Conservation (phyloP, 92 coral and sea anemone genomes). For the Phenganax stokvisi region DNA sequence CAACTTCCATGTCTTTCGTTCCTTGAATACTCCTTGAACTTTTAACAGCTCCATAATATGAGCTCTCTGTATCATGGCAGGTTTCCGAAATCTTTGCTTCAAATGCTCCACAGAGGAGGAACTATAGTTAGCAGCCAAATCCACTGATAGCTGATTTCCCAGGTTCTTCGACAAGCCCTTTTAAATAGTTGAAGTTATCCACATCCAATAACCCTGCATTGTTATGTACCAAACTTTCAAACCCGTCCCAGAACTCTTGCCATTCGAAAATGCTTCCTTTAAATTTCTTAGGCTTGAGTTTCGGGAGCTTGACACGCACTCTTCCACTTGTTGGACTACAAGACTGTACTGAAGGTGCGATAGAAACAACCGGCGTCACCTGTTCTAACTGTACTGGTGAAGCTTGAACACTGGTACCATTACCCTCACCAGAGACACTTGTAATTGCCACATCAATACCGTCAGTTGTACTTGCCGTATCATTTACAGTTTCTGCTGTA, state of each 20-base stretch:
- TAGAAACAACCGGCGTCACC: not conserved
- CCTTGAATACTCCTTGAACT: not conserved
- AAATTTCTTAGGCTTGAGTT: slow-evolving; percentile 1
- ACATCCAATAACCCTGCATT: slow-evolving; percentile 1
- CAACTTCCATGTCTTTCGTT: not conserved
- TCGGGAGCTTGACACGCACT: slow-evolving; percentile 17
- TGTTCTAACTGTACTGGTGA: slow-evolving; percentile 16
- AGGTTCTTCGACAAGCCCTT: slow-evolving; percentile 7
- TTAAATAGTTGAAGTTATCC: not conserved
- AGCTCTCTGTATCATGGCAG: not conserved
- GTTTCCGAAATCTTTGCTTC: not conserved
- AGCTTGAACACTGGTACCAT: not conserved
- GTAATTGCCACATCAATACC: not conserved
- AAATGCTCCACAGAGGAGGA: not conserved
- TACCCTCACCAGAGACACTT: not conserved
- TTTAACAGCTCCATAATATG: not conserved
- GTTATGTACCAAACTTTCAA: not conserved
- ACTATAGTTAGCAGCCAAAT: slow-evolving; percentile 1
- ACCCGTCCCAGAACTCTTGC: slow-evolving; percentile 13
- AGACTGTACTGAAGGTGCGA: not conserved
- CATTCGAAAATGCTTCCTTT: slow-evolving; percentile 5
- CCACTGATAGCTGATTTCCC: slow-evolving; percentile 6
- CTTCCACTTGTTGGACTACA: not conserved
- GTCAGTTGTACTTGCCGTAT: not conserved
- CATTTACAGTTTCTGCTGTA: not conserved